Evolutionary conservation across 1,140 invertebrate genomes (phyloP).

Genomic region (Heliconius hewitsoni): DNA sequence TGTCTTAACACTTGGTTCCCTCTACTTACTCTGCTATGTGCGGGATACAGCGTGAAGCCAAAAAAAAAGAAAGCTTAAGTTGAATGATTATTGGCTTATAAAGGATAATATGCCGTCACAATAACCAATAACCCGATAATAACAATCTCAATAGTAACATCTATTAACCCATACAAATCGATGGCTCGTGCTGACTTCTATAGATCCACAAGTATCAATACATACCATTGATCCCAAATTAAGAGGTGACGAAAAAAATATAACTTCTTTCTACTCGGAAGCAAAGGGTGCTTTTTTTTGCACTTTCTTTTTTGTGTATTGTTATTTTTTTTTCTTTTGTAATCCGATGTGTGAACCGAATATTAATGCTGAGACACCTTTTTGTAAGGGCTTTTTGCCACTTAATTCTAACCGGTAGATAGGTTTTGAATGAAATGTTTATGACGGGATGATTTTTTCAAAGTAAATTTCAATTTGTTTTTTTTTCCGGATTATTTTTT

Average conservation of each 20-base stretch:
- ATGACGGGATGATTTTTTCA: constrained; percentile 58
- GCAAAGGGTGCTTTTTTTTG: constrained; percentile 27
- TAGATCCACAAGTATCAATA: constrained; percentile 29
- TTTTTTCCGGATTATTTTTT: constrained; percentile 39
- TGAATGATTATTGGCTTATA: neutral
- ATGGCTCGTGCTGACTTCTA: constrained; percentile 39
- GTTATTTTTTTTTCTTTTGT: constrained; percentile 44
- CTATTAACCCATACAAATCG: constrained; percentile 33
- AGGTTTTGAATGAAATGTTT: constrained; percentile 65
- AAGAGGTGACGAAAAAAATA: constrained; percentile 22
- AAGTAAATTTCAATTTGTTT: constrained; percentile 39
- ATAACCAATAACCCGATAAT: neutral
- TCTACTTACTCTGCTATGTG: no score
- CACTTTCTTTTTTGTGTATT: constrained; percentile 32
- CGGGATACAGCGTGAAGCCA: no score
- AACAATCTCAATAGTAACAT: neutral
- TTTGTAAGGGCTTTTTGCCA: constrained; percentile 57
- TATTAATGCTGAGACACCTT: constrained; percentile 44
- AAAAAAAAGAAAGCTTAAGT: no score
- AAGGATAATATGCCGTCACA: neutral
- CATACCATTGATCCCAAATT: constrained; percentile 31
- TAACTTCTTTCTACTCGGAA: neutral
- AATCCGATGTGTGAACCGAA: constrained; percentile 58
- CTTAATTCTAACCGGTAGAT: constrained; percentile 69
- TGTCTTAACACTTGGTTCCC: no score